These are phyloP conservation scores for Ornithoptera alexandrae DNA, from an alignment of 2,888 invertebrate species.

Conservation along the genomic window DNA sequence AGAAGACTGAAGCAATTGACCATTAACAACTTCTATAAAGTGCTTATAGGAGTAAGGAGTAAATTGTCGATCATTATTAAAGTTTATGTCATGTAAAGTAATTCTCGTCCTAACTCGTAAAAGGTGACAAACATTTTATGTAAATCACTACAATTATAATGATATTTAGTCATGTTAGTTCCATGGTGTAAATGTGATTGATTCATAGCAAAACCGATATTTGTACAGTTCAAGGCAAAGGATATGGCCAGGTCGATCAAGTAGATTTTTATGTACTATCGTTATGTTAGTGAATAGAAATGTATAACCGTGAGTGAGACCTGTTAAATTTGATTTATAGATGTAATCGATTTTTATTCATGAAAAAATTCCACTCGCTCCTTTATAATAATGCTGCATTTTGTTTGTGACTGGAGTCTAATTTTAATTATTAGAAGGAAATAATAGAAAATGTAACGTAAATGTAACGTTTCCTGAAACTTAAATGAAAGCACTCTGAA, in stretches of 20 bases:
- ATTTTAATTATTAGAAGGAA: too few species aligned
- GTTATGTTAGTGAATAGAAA: neutral
- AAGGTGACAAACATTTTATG: slow-evolving; percentile 18
- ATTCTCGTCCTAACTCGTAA: neutral
- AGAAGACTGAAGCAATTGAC: neutral
- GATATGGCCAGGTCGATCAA: slow-evolving; percentile 32
- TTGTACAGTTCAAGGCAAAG: slow-evolving; percentile 37
- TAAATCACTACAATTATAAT: slow-evolving; percentile 48
- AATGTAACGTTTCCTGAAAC: too few species aligned
- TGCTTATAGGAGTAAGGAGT: slow-evolving; percentile 11
- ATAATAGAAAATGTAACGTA: too few species aligned
- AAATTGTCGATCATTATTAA: slow-evolving; percentile 1
- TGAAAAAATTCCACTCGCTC: too few species aligned
- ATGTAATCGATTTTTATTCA: neutral
- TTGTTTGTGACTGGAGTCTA: too few species aligned
- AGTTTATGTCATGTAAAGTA: slow-evolving; percentile 9
- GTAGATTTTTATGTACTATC: neutral
- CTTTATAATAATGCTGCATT: too few species aligned
- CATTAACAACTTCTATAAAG: slow-evolving; percentile 10
- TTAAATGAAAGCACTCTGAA: too few species aligned
- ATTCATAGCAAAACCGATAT: slow-evolving; percentile 27
- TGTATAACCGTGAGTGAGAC: neutral
- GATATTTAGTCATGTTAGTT: slow-evolving; percentile 40
- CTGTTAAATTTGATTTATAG: neutral
- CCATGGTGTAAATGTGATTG: slow-evolving; percentile 31